Evolutionary conservation across 2,888 invertebrate genomes (phyloP).

Genomic region (Mechanitis mazaeus): DNA sequence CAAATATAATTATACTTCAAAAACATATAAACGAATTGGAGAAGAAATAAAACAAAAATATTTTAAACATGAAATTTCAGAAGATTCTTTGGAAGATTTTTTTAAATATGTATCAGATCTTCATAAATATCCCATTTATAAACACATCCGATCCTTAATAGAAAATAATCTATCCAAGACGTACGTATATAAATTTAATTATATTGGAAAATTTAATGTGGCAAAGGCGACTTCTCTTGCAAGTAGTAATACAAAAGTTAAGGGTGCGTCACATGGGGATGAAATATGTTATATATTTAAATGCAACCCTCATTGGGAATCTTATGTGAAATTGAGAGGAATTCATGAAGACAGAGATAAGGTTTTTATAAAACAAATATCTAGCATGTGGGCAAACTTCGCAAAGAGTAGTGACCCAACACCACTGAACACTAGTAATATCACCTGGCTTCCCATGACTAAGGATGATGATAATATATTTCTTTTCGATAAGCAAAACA

Average conservation of each 20-base stretch:
- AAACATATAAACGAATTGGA: slow-evolving; percentile 44
- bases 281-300: slow-evolving; percentile 69
- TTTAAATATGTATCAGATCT: slow-evolving; percentile 64
- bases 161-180: slow-evolving; percentile 38
- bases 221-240: slow-evolving; percentile 52
- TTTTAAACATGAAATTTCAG: slow-evolving; percentile 47
- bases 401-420: slow-evolving; percentile 64
- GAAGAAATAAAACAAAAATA: slow-evolving; percentile 51
- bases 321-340: slow-evolving; percentile 46
- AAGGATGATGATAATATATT: slow-evolving; percentile 43
- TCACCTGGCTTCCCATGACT: slow-evolving; percentile 53
- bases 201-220: slow-evolving; percentile 57
- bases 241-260: slow-evolving; percentile 41
- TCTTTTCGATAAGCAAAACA: slow-evolving; percentile 43
- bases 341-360: slow-evolving; percentile 45
- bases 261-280: slow-evolving; percentile 68
- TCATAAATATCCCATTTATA: slow-evolving; percentile 60
- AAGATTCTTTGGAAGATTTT: slow-evolving; percentile 48
- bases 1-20: slow-evolving; percentile 44
- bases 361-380: slow-evolving; percentile 54
- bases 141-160: slow-evolving; percentile 52
- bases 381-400: slow-evolving; percentile 70
- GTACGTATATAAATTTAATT: slow-evolving; percentile 69
- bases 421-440: slow-evolving; percentile 36
- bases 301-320: slow-evolving; percentile 61